These are phyloP conservation scores for Progne subis DNA, from an alignment of 2,113 vertebrate genomes.

Conservation along the genomic window DNA sequence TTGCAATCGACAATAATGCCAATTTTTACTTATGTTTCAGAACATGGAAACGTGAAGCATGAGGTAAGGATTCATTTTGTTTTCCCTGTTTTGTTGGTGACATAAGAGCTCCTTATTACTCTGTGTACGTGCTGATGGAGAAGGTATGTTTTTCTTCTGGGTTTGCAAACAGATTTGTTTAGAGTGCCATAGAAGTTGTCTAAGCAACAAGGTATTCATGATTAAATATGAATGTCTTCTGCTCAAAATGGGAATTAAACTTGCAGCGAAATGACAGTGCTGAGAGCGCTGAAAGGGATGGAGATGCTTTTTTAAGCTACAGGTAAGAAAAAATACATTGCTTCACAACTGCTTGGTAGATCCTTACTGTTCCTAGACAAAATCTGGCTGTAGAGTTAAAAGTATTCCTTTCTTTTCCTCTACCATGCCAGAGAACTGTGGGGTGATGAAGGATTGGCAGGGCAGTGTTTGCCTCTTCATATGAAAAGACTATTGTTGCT, in stretches of 20 bases:
- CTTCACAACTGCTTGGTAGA: not conserved
- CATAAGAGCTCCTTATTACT: not conserved
- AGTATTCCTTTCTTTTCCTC: not conserved
- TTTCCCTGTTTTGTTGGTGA: constrained; percentile 10
- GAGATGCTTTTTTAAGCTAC: not conserved
- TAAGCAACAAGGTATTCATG: not conserved
- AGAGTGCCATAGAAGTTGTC: not conserved
- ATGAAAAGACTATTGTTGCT: not conserved
- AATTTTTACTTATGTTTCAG: constrained; percentile 89
- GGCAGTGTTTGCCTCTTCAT: not conserved
- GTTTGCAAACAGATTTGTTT: not conserved
- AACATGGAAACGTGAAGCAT: constrained; percentile 81
- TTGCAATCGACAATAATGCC: constrained; percentile 73
- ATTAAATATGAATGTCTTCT: not conserved
- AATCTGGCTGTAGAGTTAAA: not conserved
- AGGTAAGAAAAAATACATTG: not conserved
- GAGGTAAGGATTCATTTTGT: constrained; percentile 83
- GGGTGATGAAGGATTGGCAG: not conserved
- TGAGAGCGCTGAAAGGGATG: not conserved
- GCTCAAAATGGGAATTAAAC: not conserved
- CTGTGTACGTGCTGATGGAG: not conserved
- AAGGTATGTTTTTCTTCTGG: not conserved
- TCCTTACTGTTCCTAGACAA: not conserved
- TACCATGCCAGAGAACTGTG: not conserved
- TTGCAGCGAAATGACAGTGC: not conserved